These are phyloP conservation scores for Enteromius trimaculatus DNA, from an alignment of 2,797 vertebrate species.

Conservation along the genomic window DNA sequence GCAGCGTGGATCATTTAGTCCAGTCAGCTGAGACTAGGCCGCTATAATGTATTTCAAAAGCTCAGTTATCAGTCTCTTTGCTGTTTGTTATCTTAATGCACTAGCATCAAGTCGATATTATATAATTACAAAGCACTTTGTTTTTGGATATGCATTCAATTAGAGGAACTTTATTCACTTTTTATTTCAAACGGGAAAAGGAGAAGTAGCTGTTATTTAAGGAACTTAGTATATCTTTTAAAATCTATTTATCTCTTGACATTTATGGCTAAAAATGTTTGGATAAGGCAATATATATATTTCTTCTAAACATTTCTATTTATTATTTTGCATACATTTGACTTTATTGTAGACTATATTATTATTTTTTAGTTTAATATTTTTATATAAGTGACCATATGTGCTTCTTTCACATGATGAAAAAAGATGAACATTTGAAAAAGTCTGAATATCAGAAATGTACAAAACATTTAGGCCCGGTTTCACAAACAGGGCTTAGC, in stretches of 20 bases:
- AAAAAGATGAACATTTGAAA: not conserved
- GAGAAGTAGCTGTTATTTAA: not conserved
- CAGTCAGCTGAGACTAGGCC: not conserved
- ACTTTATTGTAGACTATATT: not conserved
- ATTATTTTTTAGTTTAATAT: not conserved
- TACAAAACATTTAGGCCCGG: not conserved
- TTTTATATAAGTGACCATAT: not conserved
- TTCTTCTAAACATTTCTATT: not conserved
- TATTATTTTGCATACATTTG: not conserved
- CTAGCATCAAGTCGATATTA: too few relatives aligned
- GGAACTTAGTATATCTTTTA: not conserved
- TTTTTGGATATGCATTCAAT: not conserved
- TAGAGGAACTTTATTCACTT: not conserved
- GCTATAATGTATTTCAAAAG: not conserved
- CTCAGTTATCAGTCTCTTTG: not conserved
- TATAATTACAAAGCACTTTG: not conserved
- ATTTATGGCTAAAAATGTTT: not conserved
- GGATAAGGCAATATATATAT: not conserved
- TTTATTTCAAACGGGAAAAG: not conserved
- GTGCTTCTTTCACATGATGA: not conserved
- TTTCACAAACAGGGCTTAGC: too few relatives aligned
- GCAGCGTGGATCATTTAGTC: not conserved
- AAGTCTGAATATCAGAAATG: not conserved
- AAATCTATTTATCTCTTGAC: not conserved
- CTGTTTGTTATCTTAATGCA: not conserved